These are phyloP conservation scores for Vidua chalybeata DNA, from an alignment of 2,113 vertebrate genomes.

Conservation along the genomic window DNA sequence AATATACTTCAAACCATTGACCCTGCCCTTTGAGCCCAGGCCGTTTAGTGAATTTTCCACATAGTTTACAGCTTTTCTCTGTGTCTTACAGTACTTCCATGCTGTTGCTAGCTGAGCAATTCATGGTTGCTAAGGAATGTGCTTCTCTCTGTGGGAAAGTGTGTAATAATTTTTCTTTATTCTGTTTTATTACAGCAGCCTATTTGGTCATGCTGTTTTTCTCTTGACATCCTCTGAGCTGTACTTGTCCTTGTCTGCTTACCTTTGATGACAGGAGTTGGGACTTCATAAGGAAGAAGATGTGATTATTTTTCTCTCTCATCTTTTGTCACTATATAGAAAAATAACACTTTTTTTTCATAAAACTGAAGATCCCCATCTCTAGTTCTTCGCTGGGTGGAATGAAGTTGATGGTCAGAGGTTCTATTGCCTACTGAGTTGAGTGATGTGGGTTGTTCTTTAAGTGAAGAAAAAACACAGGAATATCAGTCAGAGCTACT, in stretches of 20 bases:
- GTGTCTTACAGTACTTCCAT: neutral
- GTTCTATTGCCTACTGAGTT: neutral
- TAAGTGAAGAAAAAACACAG: neutral
- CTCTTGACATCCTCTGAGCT: neutral
- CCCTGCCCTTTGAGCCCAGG: neutral
- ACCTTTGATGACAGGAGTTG: neutral
- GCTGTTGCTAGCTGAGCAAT: slow-evolving; percentile 4
- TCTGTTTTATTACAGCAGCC: slow-evolving; percentile 1
- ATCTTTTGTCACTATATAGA: neutral
- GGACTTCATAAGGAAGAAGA: neutral
- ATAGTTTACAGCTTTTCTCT: neutral
- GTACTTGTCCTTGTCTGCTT: neutral
- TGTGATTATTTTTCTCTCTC: neutral
- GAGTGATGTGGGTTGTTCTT: neutral
- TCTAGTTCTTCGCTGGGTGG: neutral
- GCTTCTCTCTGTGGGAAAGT: neutral
- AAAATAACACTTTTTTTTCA: neutral
- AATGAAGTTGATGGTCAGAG: neutral
- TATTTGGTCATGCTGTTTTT: neutral
- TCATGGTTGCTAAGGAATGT: slow-evolving; percentile 14
- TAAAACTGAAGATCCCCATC: neutral
- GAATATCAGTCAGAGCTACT: neutral
- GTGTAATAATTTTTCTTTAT: slow-evolving; percentile 13
- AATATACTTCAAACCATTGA: neutral
- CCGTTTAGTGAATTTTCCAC: neutral